Evolutionary conservation across 2,797 vertebrate genomes (phyloP), one percentile per base, ranked within the genome.

Genomic region (Geotria australis): DNA sequence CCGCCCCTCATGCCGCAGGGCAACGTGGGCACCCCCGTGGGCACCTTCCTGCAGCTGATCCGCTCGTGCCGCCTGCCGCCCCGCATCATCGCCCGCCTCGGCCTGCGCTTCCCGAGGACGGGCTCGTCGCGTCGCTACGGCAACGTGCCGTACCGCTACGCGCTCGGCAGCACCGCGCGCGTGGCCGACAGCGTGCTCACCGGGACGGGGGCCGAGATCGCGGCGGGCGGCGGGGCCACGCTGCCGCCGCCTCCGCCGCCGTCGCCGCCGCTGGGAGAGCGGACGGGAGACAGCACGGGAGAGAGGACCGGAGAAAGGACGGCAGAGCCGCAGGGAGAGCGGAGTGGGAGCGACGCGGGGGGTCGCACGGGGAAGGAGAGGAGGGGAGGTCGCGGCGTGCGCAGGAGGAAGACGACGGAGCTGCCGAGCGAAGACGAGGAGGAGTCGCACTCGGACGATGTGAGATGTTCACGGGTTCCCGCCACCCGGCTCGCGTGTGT

Each of bases 11-110:
- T 98, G 89, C 77, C 78, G 3, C 71, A 65, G 0, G 91, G 91
- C 8, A 98, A 96, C 1, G 86, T 98, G 51, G 89, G 89, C 47
- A 98, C 91, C 0, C 73, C 85, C 0, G 58, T 88, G 47, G 65
- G 58, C 45, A 73, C 82, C 47, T 98, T 98, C 61, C 70, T 94
- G 56, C 77, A 82, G 67, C 77, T 93, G 64, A 96, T 96, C 64
- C 79, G 78, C 57, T 69, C 81, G 57, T 98, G 91, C 64, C 71
- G 86, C 5, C 71, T 98, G 7, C 91, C 89, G 6, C 79, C 83
- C 0, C 68, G 75, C 1, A 69, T 86, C 38, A 96, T 96, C 65
- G 73, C 68, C 46, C 80, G 81, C 12, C 64, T 98, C 60, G 83
- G 83, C 60, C 77, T 96, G 59, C 69, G 69, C 48, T 94, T 95